A percentile compares a stretch with the other conserved stretches of the same genome.
Conservation (phyloP, 2,113 vertebrate species). For the Entelurus aequoreus region DNA sequence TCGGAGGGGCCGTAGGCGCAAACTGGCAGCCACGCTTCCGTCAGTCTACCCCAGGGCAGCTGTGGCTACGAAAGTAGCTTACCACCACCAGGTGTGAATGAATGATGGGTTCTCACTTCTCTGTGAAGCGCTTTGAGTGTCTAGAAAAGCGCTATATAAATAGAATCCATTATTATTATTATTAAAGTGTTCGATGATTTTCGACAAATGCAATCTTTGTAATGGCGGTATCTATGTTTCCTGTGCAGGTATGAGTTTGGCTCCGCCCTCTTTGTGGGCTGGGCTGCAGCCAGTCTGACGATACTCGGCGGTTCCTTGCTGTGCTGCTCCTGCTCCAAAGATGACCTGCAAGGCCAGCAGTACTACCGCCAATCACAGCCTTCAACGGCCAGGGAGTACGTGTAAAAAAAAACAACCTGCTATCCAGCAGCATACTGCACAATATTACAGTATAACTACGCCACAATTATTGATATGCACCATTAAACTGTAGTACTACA, state of each 20-base stretch:
- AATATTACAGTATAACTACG: not conserved
- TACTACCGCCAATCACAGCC: conserved; percentile 84
- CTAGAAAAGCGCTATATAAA: too few species aligned
- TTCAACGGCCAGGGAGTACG: conserved; percentile 87
- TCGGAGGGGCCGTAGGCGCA: too few species aligned
- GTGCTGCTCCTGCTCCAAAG: conserved; percentile 88
- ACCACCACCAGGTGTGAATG: too few species aligned
- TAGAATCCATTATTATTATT: too few species aligned
- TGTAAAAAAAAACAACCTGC: conserved; percentile 70
- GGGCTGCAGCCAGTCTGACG: conserved; percentile 86
- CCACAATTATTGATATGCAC: not conserved
- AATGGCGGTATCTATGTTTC: not conserved
- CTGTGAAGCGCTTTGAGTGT: too few species aligned
- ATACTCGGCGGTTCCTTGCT: conserved; percentile 88
- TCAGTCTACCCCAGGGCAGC: too few species aligned
- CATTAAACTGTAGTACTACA: conserved; percentile 6
- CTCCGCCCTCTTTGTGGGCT: conserved; percentile 89
- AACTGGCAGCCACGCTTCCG: too few species aligned
- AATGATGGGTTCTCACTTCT: too few species aligned
- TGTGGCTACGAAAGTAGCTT: too few species aligned
- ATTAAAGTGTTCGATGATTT: not conserved
- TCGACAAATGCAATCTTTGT: too few species aligned
- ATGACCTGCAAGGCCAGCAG: conserved; percentile 78
- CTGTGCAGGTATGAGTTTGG: conserved; percentile 87
- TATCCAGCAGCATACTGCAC: conserved; percentile 39